A percentile compares a stretch with the other conserved stretches of the same genome.
Evolutionary conservation across 64 coral and sea anemone species (phyloP).

Genomic region (Hydrozoanthus tunicans): DNA sequence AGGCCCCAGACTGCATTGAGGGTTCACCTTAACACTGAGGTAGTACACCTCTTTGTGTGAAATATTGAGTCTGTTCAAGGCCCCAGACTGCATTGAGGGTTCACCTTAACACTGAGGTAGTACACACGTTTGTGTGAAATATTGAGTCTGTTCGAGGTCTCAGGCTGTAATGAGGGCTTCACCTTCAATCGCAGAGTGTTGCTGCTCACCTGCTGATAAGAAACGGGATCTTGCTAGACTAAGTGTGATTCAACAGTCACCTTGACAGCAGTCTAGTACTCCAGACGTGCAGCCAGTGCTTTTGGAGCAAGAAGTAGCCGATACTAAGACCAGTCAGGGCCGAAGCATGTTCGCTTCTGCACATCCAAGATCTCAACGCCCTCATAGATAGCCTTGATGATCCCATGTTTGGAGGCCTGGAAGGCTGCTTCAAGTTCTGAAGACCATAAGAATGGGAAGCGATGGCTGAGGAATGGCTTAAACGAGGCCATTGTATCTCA

Average conservation of each 20-base stretch:
- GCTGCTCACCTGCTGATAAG: not conserved
- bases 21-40: too few relatives aligned
- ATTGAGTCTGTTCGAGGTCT: too few relatives aligned
- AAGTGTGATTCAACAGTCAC: not conserved
- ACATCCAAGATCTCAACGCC: conserved; percentile 1
- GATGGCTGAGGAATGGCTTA: not conserved
- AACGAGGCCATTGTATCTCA: conserved; percentile 10
- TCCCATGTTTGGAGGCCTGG: not conserved
- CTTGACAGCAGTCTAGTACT: not conserved
- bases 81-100: too few relatives aligned
- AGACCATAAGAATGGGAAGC: conserved; percentile 4
- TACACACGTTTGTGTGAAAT: too few relatives aligned
- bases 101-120: too few relatives aligned
- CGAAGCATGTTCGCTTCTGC: not conserved
- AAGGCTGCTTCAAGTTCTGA: not conserved
- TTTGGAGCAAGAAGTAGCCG: not conserved
- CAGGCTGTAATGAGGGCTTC: too few relatives aligned
- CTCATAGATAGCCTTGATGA: not conserved
- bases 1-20: too few relatives aligned
- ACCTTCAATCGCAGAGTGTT: not conserved
- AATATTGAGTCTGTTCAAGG: not conserved
- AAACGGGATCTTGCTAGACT: not conserved
- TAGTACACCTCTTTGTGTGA: too few relatives aligned
- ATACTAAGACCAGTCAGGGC: not conserved
- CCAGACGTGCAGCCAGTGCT: not conserved